phyloP scores from a whole-genome alignment of 2,888 invertebrate species.

The Morinoia aosen region DNA sequence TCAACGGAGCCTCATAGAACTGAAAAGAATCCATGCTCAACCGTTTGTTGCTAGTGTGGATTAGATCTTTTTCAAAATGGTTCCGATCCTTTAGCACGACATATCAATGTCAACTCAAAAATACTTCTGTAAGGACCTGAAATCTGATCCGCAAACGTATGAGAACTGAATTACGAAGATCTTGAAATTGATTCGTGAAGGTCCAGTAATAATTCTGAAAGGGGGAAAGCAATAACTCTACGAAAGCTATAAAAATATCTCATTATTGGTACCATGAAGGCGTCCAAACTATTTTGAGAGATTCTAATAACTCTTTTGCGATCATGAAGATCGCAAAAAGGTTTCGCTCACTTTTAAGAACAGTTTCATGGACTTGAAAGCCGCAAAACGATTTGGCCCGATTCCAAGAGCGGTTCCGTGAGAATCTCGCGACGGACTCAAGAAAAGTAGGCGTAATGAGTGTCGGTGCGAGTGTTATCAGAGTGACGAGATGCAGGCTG shows the following conservation, averaged over 20 bases:
- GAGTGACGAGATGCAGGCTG: neutral
- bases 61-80: too few species aligned
- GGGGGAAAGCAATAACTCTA: neutral
- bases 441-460: neutral
- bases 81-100: too few species aligned
- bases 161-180: too few species aligned
- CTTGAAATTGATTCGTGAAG: too few species aligned
- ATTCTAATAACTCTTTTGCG: neutral
- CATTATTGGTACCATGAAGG: neutral
- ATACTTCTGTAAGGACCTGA: too few species aligned
- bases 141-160: too few species aligned
- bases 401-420: neutral
- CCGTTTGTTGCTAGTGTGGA: too few species aligned
- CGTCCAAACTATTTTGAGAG: neutral
- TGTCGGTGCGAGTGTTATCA: neutral
- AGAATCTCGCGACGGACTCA: neutral
- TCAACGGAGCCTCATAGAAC: too few species aligned
- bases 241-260: neutral
- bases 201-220: neutral
- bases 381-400: neutral
- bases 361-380: neutral
- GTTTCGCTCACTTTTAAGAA: neutral
- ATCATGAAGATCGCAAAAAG: neutral
- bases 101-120: too few species aligned
- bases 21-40: too few species aligned